A percentile compares a stretch with the other conserved stretches of the same genome.
Evolutionary conservation across 2,888 invertebrate genomes (phyloP).

Genomic region (Spodoptera picta): DNA sequence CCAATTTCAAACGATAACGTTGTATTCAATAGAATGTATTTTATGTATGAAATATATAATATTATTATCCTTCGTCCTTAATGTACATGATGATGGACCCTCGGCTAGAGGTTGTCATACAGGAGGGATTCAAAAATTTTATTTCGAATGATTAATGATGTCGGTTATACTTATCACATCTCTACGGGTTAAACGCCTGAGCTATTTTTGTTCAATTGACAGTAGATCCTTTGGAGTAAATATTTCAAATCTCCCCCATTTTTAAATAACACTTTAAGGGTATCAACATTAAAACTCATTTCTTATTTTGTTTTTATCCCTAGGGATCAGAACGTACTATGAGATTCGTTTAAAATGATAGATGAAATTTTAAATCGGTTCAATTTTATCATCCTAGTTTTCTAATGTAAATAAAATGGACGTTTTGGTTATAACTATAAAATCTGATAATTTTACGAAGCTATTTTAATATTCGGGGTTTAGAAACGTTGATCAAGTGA

Average conservation of each 20-base stretch:
- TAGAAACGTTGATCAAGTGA: no score
- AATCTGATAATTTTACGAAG: no score
- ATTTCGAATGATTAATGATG: slow-evolving; percentile 84
- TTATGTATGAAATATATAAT: slow-evolving; percentile 21
- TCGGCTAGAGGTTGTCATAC: slow-evolving; percentile 58
- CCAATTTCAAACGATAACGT: slow-evolving; percentile 12
- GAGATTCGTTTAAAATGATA: slow-evolving; percentile 67
- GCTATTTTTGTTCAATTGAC: slow-evolving; percentile 82
- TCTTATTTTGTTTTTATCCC: slow-evolving; percentile 72
- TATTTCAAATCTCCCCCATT: slow-evolving; percentile 64
- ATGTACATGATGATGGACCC: slow-evolving; percentile 51
- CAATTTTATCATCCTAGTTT: no score
- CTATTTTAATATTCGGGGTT: no score
- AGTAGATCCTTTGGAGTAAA: slow-evolving; percentile 75
- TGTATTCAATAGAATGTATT: slow-evolving; percentile 28
- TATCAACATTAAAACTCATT: slow-evolving; percentile 66
- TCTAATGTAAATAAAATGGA: no score
- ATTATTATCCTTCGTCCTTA: slow-evolving; percentile 38
- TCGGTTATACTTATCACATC: slow-evolving; percentile 59
- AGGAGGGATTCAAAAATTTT: slow-evolving; percentile 65
- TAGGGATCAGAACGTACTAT: slow-evolving; percentile 62
- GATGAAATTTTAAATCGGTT: slow-evolving; percentile 60
- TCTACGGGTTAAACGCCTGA: slow-evolving; percentile 71
- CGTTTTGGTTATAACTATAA: no score
- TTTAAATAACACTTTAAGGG: slow-evolving; percentile 73